A percentile compares a stretch with the other conserved stretches of the same genome.
Conservation (phyloP, 2,888 invertebrate genomes). For the Ligdia adustata region DNA sequence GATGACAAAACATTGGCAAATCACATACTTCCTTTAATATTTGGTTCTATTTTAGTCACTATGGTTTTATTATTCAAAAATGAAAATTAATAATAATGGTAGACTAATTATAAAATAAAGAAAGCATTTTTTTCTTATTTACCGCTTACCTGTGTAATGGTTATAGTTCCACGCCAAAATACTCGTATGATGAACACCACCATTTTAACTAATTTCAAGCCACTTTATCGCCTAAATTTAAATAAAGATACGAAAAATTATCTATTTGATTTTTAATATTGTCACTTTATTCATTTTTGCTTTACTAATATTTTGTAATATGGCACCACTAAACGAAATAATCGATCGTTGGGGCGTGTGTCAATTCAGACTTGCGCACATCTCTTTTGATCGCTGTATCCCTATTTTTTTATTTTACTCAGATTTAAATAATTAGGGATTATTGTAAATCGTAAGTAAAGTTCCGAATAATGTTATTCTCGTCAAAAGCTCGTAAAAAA, state of each 20-base stretch:
- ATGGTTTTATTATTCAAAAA: background rate
- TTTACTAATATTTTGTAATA: background rate
- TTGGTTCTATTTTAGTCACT: background rate
- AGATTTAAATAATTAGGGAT: too few relatives aligned
- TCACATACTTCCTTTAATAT: background rate
- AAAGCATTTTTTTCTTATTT: background rate
- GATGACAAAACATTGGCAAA: background rate
- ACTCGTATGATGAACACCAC: too few relatives aligned
- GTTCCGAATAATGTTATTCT: too few relatives aligned
- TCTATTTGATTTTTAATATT: too few relatives aligned
- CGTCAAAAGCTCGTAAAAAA: too few relatives aligned
- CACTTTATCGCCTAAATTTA: too few relatives aligned
- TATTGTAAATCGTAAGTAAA: too few relatives aligned
- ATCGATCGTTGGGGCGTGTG: conserved; percentile 62
- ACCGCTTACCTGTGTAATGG: background rate
- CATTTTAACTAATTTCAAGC: too few relatives aligned
- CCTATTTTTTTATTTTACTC: too few relatives aligned
- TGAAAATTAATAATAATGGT: background rate
- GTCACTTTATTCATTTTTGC: too few relatives aligned
- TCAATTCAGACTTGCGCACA: conserved; percentile 64
- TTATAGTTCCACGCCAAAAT: background rate
- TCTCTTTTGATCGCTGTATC: conserved; percentile 47
- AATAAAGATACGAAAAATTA: too few relatives aligned
- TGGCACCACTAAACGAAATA: conserved; percentile 11
- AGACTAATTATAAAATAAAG: background rate